A percentile compares a stretch with the other conserved stretches of the same genome.
Evolutionary conservation across 2,888 invertebrate species (phyloP).

Genomic region (Eristalis tenax): DNA sequence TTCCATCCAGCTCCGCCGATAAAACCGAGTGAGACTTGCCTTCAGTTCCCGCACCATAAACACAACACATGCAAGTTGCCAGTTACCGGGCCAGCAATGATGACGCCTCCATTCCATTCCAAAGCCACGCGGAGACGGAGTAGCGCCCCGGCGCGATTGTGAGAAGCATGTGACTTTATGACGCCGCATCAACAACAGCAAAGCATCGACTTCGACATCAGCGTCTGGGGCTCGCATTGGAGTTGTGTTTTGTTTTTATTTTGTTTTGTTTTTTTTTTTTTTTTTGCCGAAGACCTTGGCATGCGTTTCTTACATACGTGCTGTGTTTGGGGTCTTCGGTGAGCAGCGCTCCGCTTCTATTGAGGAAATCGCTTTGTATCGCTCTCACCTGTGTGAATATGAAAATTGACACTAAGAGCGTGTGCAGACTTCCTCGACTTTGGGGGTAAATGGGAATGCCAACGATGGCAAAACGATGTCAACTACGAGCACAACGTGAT

Average conservation of each 20-base stretch:
- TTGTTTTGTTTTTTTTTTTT: background rate
- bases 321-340: background rate
- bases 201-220: slow-evolving; percentile 1
- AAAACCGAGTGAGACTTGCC: background rate
- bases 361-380: background rate
- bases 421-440: slow-evolving; percentile 13
- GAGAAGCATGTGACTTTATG: slow-evolving; percentile 42
- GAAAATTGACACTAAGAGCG: slow-evolving; percentile 43
- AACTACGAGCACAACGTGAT: too few species aligned
- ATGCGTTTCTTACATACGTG: background rate
- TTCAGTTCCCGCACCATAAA: background rate
- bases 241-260: background rate
- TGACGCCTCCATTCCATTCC: background rate
- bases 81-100: background rate
- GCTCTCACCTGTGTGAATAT: slow-evolving; percentile 17
- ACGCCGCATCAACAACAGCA: slow-evolving; percentile 47
- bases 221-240: background rate
- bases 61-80: background rate
- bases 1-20: background rate
- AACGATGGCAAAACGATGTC: background rate
- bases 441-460: slow-evolving; percentile 36
- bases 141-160: background rate
- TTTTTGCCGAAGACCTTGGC: background rate
- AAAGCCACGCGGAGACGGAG: background rate
- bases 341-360: background rate